Conservation (phyloP, 2,888 invertebrate species). For the Tuta absoluta region DNA sequence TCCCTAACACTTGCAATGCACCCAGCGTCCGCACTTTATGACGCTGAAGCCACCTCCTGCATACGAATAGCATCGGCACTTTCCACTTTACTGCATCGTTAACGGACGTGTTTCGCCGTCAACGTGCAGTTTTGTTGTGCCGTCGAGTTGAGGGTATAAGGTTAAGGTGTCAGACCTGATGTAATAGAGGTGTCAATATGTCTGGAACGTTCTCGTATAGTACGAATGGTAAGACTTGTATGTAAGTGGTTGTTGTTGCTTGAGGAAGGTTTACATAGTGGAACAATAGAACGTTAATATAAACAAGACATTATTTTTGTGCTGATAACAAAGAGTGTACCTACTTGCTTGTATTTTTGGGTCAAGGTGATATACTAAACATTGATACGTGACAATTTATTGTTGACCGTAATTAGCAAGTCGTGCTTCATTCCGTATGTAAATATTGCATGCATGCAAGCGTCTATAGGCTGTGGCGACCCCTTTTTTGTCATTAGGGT, state of each 20-base stretch:
- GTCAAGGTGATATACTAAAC: constrained; percentile 3
- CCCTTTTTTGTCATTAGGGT: not conserved
- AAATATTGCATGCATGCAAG: not conserved
- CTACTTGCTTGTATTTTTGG: constrained; percentile 15
- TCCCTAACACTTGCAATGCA: constrained; percentile 56
- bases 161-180: constrained; percentile 19
- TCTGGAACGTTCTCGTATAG: not conserved
- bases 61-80: constrained; percentile 67
- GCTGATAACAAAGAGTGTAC: no score
- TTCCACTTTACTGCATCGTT: constrained; percentile 63
- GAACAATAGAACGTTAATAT: no score
- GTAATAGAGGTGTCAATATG: not conserved
- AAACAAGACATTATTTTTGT: no score
- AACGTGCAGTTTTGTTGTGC: constrained; percentile 34
- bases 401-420: not conserved
- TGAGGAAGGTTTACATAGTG: no score
- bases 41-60: constrained; percentile 56
- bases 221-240: constrained; percentile 24
- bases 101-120: constrained; percentile 51
- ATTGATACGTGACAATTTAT: constrained; percentile 6
- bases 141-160: constrained; percentile 37
- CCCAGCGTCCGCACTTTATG: constrained; percentile 62
- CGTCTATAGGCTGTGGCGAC: not conserved
- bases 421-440: not conserved
- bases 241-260: no score